A percentile compares a stretch with the other conserved stretches of the same genome.
Conservation (phyloP, 1,140 invertebrate species). For the Lepeophtheirus salmonis region DNA sequence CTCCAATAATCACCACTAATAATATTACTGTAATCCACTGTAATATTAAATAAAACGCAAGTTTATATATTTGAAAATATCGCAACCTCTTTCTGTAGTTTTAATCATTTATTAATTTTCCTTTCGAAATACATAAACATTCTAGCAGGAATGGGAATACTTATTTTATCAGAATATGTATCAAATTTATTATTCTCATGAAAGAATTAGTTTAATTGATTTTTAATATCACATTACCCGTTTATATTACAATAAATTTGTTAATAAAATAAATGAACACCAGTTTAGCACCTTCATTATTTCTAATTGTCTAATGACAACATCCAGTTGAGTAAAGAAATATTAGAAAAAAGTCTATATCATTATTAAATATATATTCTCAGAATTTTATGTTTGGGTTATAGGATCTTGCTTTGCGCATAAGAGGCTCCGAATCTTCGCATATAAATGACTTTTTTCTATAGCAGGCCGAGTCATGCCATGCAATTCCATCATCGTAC, state of each 20-base stretch:
- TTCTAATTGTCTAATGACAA: neutral
- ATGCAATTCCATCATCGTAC: conserved; percentile 70
- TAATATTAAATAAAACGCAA: too few relatives aligned
- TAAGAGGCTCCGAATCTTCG: conserved; percentile 64
- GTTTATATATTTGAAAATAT: too few relatives aligned
- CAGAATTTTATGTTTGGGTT: conserved; percentile 30
- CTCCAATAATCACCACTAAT: too few relatives aligned
- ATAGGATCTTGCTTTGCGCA: conserved; percentile 57
- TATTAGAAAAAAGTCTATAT: neutral
- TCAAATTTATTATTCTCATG: too few relatives aligned
- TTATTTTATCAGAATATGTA: too few relatives aligned
- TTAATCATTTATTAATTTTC: too few relatives aligned
- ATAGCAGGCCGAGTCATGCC: conserved; percentile 80
- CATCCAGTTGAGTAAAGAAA: neutral
- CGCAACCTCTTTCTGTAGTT: too few relatives aligned
- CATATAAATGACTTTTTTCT: conserved; percentile 74
- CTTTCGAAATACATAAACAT: too few relatives aligned
- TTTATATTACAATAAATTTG: neutral
- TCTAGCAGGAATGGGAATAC: too few relatives aligned
- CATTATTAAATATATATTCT: neutral
- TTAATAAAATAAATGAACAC: neutral
- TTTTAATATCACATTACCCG: neutral
- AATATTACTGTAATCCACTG: too few relatives aligned
- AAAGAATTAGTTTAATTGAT: neutral
- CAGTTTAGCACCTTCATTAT: neutral